Evolutionary conservation across 1,140 invertebrate genomes (phyloP).

Genomic region (Pseudomyrmex flavicornis): DNA sequence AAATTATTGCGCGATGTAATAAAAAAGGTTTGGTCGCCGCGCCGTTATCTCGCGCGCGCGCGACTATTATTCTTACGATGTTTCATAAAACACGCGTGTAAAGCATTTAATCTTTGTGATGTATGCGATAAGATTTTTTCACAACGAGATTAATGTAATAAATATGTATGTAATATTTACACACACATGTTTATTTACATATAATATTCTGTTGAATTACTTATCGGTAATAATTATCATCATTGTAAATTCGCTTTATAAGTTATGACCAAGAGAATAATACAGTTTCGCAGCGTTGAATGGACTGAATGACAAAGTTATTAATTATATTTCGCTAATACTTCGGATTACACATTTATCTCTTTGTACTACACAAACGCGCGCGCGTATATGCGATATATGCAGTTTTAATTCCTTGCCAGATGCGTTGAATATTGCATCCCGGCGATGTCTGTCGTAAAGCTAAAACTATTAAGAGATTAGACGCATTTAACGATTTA

Average conservation of each 20-base stretch:
- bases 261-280: not conserved
- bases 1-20: conserved; percentile 49
- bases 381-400: not conserved
- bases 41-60: conserved; percentile 5
- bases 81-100: conserved; percentile 15
- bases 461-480: not conserved
- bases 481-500: too few relatives aligned
- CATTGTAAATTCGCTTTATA: conserved; percentile 17
- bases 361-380: not conserved
- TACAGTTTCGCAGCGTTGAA: not conserved
- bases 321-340: conserved; percentile 33
- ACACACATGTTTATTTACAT: too few relatives aligned
- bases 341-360: conserved; percentile 21
- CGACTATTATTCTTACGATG: conserved; percentile 12
- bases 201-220: not conserved
- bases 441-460: not conserved
- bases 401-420: conserved; percentile 3
- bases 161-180: not conserved
- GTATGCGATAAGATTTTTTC: not conserved
- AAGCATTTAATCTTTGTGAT: not conserved
- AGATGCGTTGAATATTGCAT: not conserved
- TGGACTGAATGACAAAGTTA: conserved; percentile 4
- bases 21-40: conserved; percentile 4
- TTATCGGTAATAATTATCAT: conserved; percentile 16
- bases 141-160: too few relatives aligned